Conservation (phyloP, 2,113 vertebrate species). For the Ahaetulla prasina region DNA sequence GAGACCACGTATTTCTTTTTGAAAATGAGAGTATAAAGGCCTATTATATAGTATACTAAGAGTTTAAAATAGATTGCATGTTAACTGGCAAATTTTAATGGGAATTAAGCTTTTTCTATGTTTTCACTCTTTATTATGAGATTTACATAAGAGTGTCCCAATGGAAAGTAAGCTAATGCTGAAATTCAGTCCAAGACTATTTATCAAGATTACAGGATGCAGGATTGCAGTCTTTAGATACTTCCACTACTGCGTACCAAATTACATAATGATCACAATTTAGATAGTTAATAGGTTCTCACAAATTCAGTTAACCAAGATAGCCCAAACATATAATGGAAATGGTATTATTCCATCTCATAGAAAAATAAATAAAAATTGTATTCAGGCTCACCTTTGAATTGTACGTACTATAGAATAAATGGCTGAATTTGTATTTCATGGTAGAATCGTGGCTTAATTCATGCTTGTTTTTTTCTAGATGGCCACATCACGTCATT, state of each 20-base stretch:
- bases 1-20: not conserved
- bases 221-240: not conserved
- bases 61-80: not conserved
- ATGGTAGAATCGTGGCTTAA: not conserved
- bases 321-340: not conserved
- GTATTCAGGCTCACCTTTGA: not conserved
- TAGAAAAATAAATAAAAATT: not conserved
- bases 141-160: not conserved
- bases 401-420: not conserved
- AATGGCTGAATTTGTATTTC: not conserved
- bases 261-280: not conserved
- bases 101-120: not conserved
- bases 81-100: not conserved
- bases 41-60: not conserved
- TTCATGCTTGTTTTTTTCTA: not conserved
- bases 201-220: not conserved
- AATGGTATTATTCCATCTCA: not conserved
- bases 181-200: not conserved
- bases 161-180: not conserved
- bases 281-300: not conserved
- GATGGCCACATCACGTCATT: not conserved
- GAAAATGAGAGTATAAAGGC: not conserved
- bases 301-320: not conserved
- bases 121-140: not conserved
- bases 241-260: not conserved